Evolutionary conservation across 2,797 vertebrate species (phyloP).

Genomic region (Girardinus metallicus): DNA sequence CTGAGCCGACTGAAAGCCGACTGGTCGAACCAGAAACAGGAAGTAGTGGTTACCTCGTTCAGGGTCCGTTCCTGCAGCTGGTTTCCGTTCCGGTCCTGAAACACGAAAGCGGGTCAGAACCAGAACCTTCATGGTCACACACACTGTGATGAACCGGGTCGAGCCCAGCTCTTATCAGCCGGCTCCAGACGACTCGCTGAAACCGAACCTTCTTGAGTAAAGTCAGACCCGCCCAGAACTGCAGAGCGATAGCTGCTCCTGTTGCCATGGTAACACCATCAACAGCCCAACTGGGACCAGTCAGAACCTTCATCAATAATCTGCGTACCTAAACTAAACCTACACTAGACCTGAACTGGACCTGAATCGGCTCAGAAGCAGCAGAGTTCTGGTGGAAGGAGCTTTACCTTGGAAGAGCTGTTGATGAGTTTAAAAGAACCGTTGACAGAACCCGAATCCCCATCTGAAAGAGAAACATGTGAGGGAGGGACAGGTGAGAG

Average conservation of each 20-base stretch:
- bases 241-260: background rate
- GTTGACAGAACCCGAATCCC: constrained; percentile 80
- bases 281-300: background rate
- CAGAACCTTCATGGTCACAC: background rate
- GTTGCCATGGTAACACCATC: background rate
- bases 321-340: background rate
- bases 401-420: constrained; percentile 68
- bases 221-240: background rate
- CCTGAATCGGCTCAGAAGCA: background rate
- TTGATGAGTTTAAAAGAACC: constrained; percentile 78
- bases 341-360: background rate
- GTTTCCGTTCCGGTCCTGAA: constrained; percentile 91
- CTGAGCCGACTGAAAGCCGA: too few species aligned
- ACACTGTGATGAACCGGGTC: background rate
- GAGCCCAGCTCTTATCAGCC: background rate
- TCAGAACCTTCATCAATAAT: background rate
- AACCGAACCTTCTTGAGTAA: background rate
- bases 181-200: background rate
- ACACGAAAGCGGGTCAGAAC: background rate
- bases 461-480: constrained; percentile 72
- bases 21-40: background rate
- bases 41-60: constrained; percentile 79
- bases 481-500: background rate
- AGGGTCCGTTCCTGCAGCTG: constrained; percentile 82
- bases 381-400: background rate